These are phyloP conservation scores for Liodrosophila aerea DNA, from an alignment of 2,888 invertebrate genomes.

Conservation along the genomic window DNA sequence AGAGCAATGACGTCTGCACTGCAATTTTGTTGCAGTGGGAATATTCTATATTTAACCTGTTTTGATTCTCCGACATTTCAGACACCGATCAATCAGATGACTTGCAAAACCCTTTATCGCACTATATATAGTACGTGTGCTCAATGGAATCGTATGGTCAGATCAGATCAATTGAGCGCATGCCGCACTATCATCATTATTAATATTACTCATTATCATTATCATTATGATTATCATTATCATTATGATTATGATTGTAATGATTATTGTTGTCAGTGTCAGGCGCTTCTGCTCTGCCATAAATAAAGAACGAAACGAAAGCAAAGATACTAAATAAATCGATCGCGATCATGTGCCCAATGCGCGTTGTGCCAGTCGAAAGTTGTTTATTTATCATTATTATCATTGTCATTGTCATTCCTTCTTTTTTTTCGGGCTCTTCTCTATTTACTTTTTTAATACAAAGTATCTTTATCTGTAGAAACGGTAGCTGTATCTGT, in stretches of 20 bases:
- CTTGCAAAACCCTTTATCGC: conserved; percentile 28
- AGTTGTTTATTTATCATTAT: conserved; percentile 40
- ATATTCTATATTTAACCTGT: too few species aligned
- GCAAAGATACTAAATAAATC: conserved; percentile 6
- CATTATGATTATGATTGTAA: background rate
- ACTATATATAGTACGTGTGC: too few species aligned
- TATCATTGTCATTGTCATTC: conserved; percentile 6
- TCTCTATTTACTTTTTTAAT: conserved; percentile 26
- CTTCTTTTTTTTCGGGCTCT: conserved; percentile 8
- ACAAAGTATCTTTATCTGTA: too few species aligned
- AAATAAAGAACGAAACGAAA: conserved; percentile 10
- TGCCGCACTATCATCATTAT: too few species aligned
- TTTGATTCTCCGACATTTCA: background rate
- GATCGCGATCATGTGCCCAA: conserved; percentile 62
- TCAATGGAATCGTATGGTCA: background rate
- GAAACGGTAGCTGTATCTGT: too few species aligned
- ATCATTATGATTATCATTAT: too few species aligned
- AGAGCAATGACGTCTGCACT: too few species aligned
- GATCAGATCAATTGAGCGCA: background rate
- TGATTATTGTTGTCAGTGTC: conserved; percentile 19
- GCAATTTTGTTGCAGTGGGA: too few species aligned
- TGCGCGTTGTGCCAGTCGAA: conserved; percentile 40
- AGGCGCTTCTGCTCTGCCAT: conserved; percentile 25
- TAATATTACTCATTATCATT: too few species aligned
- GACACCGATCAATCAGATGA: conserved; percentile 11